A percentile compares a stretch with the other conserved stretches of the same genome.
phyloP scores from a whole-genome alignment of 2,888 invertebrate genomes.

The Petrophora chlorosata region DNA sequence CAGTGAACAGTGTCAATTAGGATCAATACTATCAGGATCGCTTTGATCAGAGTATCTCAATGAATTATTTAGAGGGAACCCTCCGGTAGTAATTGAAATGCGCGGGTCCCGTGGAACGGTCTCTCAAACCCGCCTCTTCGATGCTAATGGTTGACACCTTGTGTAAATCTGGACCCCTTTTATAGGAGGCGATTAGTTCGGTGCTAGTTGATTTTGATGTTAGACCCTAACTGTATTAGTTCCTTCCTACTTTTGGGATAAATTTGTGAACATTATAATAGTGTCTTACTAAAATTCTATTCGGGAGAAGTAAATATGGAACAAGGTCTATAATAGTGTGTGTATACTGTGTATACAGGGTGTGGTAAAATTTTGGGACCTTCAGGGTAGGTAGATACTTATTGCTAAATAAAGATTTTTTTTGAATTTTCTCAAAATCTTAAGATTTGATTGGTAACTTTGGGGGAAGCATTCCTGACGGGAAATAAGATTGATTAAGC shows the following conservation, averaged over 20 bases:
- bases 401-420: no score
- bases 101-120: constrained; percentile 18
- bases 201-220: constrained; percentile 7
- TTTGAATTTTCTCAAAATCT: no score
- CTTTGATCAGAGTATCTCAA: constrained; percentile 21
- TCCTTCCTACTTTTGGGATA: background rate
- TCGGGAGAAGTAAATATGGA: no score
- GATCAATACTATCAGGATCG: constrained; percentile 17
- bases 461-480: no score
- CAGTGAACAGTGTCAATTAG: constrained; percentile 20
- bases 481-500: no score
- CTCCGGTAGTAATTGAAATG: constrained; percentile 32
- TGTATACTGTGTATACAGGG: no score
- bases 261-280: no score
- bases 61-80: constrained; percentile 34
- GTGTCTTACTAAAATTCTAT: no score
- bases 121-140: constrained; percentile 22
- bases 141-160: constrained; percentile 38
- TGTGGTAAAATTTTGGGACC: no score
- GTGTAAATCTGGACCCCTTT: constrained; percentile 36
- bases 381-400: no score
- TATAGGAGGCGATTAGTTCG: constrained; percentile 11
- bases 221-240: constrained; percentile 9
- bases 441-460: no score
- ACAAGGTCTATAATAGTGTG: no score